A percentile compares a stretch with the other conserved stretches of the same genome.
Conservation (phyloP, 2,797 vertebrate genomes). For the Chelmon rostratus region DNA sequence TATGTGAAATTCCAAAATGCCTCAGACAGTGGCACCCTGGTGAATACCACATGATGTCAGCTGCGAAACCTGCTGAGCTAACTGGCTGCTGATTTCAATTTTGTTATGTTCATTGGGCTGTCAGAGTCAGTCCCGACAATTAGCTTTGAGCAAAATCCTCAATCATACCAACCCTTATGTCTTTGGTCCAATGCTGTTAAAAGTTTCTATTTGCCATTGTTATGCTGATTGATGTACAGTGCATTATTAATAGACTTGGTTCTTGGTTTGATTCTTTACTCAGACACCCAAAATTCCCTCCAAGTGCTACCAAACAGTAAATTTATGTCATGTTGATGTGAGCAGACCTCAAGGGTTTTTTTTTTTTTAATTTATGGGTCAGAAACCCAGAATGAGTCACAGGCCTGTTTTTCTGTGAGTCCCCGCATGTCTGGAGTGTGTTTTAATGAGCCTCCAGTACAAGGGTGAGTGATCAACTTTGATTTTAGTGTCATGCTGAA, state of each 20-base stretch:
- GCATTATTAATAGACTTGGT: conserved; percentile 1
- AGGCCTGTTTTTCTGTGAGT: conserved; percentile 58
- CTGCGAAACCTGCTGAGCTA: conserved; percentile 25
- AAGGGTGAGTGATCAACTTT: conserved; percentile 70
- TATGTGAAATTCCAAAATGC: conserved; percentile 25
- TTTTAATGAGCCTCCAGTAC: conserved; percentile 62
- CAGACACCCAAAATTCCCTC: conserved; percentile 6
- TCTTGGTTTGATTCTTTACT: conserved; percentile 9
- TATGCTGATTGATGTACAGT: conserved; percentile 19
- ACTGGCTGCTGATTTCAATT: conserved; percentile 15
- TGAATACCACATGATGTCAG: conserved; percentile 20
- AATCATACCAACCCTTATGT: not conserved
- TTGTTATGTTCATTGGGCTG: conserved; percentile 10
- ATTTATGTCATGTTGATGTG: conserved; percentile 72
- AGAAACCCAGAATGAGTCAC: conserved; percentile 67
- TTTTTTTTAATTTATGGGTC: conserved; percentile 72
- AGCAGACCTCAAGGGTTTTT: conserved; percentile 65
- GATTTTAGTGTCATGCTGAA: conserved; percentile 65
- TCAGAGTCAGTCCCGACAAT: not conserved
- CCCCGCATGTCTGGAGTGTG: conserved; percentile 58
- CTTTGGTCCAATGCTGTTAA: conserved; percentile 8
- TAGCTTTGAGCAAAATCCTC: conserved; percentile 5
- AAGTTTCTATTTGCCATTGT: conserved; percentile 30
- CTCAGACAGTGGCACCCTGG: conserved; percentile 12
- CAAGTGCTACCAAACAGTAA: conserved; percentile 42